Evolutionary conservation across 2,113 vertebrate genomes (phyloP).

Genomic region (Strigops habroptila): DNA sequence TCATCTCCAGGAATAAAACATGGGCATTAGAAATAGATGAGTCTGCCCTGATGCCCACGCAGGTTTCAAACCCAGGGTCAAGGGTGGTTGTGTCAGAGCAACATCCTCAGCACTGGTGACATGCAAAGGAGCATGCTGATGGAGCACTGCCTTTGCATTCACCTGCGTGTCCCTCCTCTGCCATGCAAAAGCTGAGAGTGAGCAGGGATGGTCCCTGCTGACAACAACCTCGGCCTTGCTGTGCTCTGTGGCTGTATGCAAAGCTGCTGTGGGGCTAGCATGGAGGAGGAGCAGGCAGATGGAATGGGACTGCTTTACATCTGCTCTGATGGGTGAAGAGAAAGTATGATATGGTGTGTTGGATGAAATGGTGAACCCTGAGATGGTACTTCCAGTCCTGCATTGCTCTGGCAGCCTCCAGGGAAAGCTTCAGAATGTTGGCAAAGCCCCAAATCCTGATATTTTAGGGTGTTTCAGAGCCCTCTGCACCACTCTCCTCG

Average conservation of each 20-base stretch:
- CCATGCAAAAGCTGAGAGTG: not conserved
- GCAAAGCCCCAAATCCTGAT: not conserved
- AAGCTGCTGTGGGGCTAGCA: not conserved
- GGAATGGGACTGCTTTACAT: not conserved
- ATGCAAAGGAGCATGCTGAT: rapidly evolving
- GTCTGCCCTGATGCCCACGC: not conserved
- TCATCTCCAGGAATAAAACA: not conserved
- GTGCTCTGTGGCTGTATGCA: not conserved
- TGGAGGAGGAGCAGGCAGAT: not conserved
- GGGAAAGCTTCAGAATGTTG: not conserved
- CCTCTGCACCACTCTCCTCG: not conserved
- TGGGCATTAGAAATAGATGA: not conserved
- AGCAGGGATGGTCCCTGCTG: not conserved
- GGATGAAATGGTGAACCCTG: not conserved
- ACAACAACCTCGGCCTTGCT: not conserved
- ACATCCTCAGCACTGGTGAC: rapidly evolving
- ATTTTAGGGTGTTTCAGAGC: not conserved
- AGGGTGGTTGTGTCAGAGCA: not conserved
- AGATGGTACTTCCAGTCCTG: not conserved
- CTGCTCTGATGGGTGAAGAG: not conserved
- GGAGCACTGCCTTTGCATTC: not conserved
- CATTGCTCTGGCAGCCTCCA: not conserved
- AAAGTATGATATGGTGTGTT: not conserved
- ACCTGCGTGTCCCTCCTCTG: not conserved
- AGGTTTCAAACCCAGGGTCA: not conserved